These are phyloP conservation scores for Agapetus fuscipes DNA, from an alignment of 2,888 invertebrate species.

Conservation along the genomic window DNA sequence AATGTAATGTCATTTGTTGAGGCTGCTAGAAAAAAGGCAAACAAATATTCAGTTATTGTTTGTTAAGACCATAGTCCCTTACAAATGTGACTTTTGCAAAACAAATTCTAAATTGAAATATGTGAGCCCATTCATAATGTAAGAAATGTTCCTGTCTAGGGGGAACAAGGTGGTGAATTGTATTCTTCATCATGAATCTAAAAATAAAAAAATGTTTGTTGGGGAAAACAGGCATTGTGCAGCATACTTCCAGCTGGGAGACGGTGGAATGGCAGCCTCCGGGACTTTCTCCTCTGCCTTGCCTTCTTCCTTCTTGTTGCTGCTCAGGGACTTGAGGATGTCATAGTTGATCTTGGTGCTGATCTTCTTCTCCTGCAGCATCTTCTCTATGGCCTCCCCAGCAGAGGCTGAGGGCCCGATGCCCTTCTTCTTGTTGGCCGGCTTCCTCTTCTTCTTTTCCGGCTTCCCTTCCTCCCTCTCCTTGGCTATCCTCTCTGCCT, in stretches of 20 bases:
- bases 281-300: conserved; percentile 21
- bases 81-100: too few relatives aligned
- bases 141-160: too few relatives aligned
- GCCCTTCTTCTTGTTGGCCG: conserved; percentile 51
- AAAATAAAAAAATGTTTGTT: too few relatives aligned
- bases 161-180: too few relatives aligned
- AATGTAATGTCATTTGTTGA: too few relatives aligned
- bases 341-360: conserved; percentile 98
- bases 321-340: conserved; percentile 73
- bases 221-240: not conserved
- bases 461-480: conserved; percentile 84
- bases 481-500: conserved; percentile 68
- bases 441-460: conserved; percentile 67
- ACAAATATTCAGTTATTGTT: too few relatives aligned
- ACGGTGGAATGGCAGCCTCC: conserved; percentile 2
- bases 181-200: too few relatives aligned
- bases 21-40: too few relatives aligned
- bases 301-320: conserved; percentile 29
- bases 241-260: conserved; percentile 11
- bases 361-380: conserved; percentile 90
- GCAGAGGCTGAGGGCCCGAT: conserved; percentile 57
- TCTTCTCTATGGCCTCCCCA: conserved; percentile 92
- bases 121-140: too few relatives aligned
- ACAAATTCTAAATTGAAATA: too few relatives aligned
- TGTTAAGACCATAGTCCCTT: too few relatives aligned